A percentile compares a stretch with the other conserved stretches of the same genome.
Evolutionary conservation across 2,888 invertebrate genomes (phyloP).

Genomic region (Drosophila aldrichi): DNA sequence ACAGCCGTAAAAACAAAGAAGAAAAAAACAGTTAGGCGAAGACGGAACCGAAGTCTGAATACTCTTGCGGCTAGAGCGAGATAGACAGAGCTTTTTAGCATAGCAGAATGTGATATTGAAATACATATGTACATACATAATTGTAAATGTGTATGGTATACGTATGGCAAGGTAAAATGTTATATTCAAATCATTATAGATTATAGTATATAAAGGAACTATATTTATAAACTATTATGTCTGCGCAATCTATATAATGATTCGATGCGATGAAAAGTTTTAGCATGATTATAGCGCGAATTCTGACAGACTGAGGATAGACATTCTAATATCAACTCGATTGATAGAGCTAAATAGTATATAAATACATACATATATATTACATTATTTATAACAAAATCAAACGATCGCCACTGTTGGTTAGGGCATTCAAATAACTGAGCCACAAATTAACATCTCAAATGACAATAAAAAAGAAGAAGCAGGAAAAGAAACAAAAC

Average conservation of each 20-base stretch:
- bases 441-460: slow-evolving; percentile 62
- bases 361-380: not conserved
- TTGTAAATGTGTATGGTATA: not conserved
- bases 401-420: not conserved
- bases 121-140: not conserved
- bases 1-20: slow-evolving; percentile 1
- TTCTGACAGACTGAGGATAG: slow-evolving; percentile 1
- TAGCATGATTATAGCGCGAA: not conserved
- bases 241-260: not conserved
- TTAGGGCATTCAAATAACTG: slow-evolving; percentile 16
- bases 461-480: slow-evolving; percentile 30
- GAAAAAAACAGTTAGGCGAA: not conserved
- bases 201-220: too few relatives aligned
- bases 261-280: not conserved
- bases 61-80: slow-evolving; percentile 1
- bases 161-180: too few relatives aligned
- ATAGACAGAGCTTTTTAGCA: not conserved
- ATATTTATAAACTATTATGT: not conserved
- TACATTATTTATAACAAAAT: not conserved
- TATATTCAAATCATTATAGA: too few relatives aligned
- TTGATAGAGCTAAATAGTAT: not conserved
- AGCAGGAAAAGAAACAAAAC: slow-evolving; percentile 44
- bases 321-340: not conserved
- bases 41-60: not conserved
- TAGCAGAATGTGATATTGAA: not conserved